Conservation (phyloP, 2,113 vertebrate genomes). For the Otis tarda region DNA sequence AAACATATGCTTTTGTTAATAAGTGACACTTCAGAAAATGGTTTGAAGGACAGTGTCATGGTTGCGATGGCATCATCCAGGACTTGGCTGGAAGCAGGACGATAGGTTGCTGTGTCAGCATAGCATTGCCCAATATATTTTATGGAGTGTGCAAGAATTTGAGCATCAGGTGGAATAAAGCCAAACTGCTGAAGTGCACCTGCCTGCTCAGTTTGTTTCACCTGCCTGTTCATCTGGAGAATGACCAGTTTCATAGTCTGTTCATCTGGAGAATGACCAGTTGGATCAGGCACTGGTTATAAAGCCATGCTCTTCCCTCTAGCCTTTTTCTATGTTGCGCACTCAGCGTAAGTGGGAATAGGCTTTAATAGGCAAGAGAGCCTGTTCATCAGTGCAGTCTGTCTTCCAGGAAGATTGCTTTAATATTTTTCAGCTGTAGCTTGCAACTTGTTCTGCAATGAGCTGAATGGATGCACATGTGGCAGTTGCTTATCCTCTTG, state of each 20-base stretch:
- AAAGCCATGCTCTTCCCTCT: not conserved
- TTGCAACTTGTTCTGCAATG: not conserved
- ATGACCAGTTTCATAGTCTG: not conserved
- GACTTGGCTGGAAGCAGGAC: not conserved
- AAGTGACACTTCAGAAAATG: not conserved
- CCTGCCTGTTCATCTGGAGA: not conserved
- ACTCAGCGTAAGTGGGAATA: not conserved
- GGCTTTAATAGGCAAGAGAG: not conserved
- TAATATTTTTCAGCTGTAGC: conserved; percentile 7
- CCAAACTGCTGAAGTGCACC: not conserved
- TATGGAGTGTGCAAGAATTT: not conserved
- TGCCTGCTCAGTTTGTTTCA: not conserved
- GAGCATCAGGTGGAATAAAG: not conserved
- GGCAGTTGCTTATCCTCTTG: conserved; percentile 61
- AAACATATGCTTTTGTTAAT: not conserved
- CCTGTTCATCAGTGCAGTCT: not conserved
- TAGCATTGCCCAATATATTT: rapidly evolving
- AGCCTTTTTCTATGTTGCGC: not conserved
- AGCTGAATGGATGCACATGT: conserved; percentile 17
- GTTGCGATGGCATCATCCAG: not conserved
- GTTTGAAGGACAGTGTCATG: not conserved
- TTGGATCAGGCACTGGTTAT: not conserved
- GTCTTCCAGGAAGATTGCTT: not conserved
- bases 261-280: not conserved
- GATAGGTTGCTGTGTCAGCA: not conserved